phyloP scores from a whole-genome alignment of 2,113 vertebrate genomes.

The Indicator maculatus region DNA sequence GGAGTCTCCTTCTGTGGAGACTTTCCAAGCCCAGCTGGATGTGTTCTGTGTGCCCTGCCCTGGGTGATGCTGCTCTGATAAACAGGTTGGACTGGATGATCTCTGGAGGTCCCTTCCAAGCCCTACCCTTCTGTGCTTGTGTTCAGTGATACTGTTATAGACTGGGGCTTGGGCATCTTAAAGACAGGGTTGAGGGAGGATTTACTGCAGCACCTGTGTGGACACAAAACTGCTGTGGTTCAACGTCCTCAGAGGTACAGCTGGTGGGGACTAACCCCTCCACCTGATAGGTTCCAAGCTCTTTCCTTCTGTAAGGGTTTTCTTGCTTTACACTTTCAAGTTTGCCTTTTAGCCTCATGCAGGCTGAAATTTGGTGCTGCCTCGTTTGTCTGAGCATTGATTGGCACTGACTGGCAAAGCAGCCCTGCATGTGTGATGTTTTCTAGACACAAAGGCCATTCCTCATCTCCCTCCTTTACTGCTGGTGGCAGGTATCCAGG shows the following conservation, averaged over 20 bases:
- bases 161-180: not conserved
- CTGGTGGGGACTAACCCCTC: not conserved
- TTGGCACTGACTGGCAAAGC: not conserved
- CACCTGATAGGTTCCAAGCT: not conserved
- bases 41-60: no score
- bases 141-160: not conserved
- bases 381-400: not conserved
- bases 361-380: fast-evolving
- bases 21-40: no score
- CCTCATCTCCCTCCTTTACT: not conserved
- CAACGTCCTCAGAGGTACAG: not conserved
- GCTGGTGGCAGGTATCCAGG: not conserved
- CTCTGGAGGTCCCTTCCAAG: no score
- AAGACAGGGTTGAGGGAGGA: not conserved
- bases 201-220: not conserved
- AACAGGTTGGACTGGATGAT: no score
- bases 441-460: not conserved
- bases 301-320: not conserved
- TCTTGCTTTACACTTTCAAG: not conserved
- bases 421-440: not conserved
- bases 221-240: not conserved
- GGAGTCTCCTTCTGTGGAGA: no score
- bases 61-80: no score
- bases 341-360: fast-evolving
- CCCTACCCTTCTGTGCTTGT: no score